Base-by-base conservation (phyloP, 2,888 invertebrate species). In the Platerodrilus igneus region DNA sequence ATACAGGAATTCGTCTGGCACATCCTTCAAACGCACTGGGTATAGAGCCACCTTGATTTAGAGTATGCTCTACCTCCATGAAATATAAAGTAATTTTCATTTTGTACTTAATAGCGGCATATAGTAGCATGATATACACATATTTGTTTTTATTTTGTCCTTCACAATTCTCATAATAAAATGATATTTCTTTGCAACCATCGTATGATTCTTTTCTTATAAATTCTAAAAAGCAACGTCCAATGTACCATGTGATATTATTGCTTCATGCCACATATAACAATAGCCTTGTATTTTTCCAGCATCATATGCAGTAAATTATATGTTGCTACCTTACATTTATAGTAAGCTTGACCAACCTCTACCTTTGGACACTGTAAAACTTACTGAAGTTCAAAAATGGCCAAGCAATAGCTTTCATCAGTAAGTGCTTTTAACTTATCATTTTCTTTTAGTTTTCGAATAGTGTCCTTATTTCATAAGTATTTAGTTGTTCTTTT, bases 81-180 rank as follows among this genome's bases (percentile, higher is more conserved):
- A 22, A 32, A 2, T 11, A 7, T 4, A n/a, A 10, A 4, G 28
- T 13, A 15, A 28, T 28, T 9, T 4, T 16, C 28, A 16, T 6
- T 7, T 14, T 3, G 17, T 16, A 28, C 16, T 4, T 22, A 8
- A 22, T 10, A 22, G 22, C 22, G 8, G 22, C 22, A 22, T 6
- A 22, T 9, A 22, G 22, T 22, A 22, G n/a, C 22, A 22, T 22
- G 5, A 22, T 3, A 10, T 22, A 22, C 9, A 32, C 16, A 14
- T 23, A 32, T 9, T 14, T 20, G 23, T 22, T 32, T 22, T 14
- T 13, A 11, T 32, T 32, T 5, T 32, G 22, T n/a, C 32, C 32
- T 2, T 13, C 32, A 13, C 32, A 32, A 16, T 32, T 23, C 7
- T 32, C 21, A 2, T 22, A 22, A 23, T 22, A 31, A 20, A 31